Evolutionary conservation across 2,888 invertebrate genomes (phyloP).

Genomic region (Agrochola circellaris): DNA sequence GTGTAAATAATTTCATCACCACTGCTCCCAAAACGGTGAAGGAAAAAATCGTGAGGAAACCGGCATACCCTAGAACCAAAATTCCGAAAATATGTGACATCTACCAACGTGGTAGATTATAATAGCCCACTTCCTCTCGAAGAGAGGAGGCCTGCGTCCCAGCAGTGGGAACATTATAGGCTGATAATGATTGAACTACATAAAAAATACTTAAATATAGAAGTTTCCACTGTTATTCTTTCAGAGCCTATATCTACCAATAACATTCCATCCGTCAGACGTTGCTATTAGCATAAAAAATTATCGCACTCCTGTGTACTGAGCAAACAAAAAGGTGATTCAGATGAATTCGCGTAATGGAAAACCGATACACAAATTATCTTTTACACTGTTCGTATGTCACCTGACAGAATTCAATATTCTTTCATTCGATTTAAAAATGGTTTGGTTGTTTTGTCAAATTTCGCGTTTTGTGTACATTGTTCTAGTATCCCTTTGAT

Average conservation of each 20-base stretch:
- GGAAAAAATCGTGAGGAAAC: too few relatives aligned
- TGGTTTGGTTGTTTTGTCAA: background rate
- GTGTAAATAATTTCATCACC: too few relatives aligned
- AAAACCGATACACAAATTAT: constrained; percentile 42
- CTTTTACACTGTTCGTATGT: constrained; percentile 11
- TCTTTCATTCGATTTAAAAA: constrained; percentile 10
- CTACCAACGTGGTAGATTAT: too few relatives aligned
- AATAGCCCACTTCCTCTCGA: too few relatives aligned
- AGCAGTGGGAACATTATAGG: too few relatives aligned
- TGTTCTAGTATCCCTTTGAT: background rate
- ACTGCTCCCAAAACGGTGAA: too few relatives aligned
- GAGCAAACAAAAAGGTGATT: constrained; percentile 6
- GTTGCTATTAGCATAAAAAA: constrained; percentile 1
- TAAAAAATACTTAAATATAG: background rate
- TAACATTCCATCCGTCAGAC: background rate
- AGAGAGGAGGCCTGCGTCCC: too few relatives aligned
- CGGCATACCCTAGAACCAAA: too few relatives aligned
- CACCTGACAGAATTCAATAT: constrained; percentile 12
- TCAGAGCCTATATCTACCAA: background rate
- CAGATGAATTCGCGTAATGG: constrained; percentile 26
- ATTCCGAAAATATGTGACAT: too few relatives aligned
- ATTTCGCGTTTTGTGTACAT: background rate
- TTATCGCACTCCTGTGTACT: background rate
- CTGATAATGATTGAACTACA: background rate
- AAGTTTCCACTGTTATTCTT: background rate